These are phyloP conservation scores for Phaenicophaeus curvirostris DNA, from an alignment of 2,797 vertebrate species.

Conservation along the genomic window DNA sequence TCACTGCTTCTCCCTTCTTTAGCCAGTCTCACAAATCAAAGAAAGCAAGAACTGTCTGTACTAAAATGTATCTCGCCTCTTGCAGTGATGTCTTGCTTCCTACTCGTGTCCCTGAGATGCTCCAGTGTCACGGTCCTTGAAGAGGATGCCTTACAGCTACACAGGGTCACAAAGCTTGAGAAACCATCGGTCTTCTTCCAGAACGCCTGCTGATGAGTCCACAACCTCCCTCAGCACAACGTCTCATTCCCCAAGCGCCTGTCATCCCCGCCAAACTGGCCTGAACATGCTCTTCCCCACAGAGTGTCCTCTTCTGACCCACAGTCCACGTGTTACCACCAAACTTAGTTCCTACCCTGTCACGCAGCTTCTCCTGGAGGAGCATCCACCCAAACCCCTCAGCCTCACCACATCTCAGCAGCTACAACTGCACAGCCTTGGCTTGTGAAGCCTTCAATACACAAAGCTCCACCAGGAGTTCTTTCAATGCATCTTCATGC, in stretches of 20 bases:
- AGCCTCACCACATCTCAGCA: not conserved
- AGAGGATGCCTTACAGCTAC: not conserved
- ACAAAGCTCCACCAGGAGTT: not conserved
- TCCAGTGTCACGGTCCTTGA: not conserved
- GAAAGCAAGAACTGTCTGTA: not conserved
- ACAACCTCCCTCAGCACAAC: not conserved
- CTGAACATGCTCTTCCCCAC: not conserved
- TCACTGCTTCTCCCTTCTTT: not conserved
- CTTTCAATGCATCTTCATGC: not conserved
- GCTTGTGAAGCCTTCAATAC: not conserved
- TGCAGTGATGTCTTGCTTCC: not conserved
- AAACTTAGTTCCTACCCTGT: not conserved
- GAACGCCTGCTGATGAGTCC: not conserved
- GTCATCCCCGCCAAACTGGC: not conserved
- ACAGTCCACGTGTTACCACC: not conserved
- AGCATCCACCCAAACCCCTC: not conserved
- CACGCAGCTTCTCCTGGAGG: not conserved
- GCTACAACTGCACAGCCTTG: not conserved
- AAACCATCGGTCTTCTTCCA: not conserved
- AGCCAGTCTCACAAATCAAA: not conserved
- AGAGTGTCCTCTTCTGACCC: not conserved
- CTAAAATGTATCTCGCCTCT: not conserved
- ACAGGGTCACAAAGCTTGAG: not conserved
- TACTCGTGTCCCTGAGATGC: accelerated
- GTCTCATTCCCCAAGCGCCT: not conserved